Evolutionary conservation across 92 coral and sea anemone species (phyloP), one percentile per base, ranked within the genome.

Genomic region (Siderastrea radians): DNA sequence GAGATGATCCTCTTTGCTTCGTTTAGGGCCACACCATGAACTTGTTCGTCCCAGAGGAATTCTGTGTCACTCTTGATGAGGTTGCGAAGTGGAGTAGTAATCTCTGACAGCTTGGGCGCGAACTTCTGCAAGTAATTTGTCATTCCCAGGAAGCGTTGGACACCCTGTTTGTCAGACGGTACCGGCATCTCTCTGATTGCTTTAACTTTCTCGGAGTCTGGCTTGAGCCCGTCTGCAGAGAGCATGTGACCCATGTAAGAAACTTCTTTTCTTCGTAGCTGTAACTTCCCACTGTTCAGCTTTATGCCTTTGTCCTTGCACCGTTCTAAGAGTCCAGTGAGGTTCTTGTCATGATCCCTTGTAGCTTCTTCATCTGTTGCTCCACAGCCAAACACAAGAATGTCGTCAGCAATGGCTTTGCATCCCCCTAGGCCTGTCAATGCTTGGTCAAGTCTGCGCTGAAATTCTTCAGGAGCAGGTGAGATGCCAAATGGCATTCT

Each of bases 391-490:
- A 79, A 91, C 5, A 91, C 92, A 19, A 91, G 92, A 48, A 90
- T 93, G 77, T 93, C 91, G 44, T 93, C 94, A 15, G 94, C 96
- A 13, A 93, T 90, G 2, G 91, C 92, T 77, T 91, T 91, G 26
- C 82, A 77, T 1, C 97, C 94, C 46, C 87, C 85, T 5, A 94
- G 91, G 19, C 89, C 88, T 51, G 72, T 84, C 67, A 91, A 80
- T 53, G 87, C 88, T 6, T 85, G 81, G 68, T 89, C 92, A 7
- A 91, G 85, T 79, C 95, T 80, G 46, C 93, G 78, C 70, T 94
- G 94, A 79, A 91, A 91, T 80, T 94, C 96, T 38, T 91, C 94
- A 0, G 93, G 96, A 6, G 93, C 94, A 0, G 92, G 87, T 2
- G 94, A 77, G 49, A 93, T 54, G 43, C 94, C 91, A 48, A 94